Conservation (phyloP, 2,888 invertebrate genomes). For the Eurytoma californica region DNA sequence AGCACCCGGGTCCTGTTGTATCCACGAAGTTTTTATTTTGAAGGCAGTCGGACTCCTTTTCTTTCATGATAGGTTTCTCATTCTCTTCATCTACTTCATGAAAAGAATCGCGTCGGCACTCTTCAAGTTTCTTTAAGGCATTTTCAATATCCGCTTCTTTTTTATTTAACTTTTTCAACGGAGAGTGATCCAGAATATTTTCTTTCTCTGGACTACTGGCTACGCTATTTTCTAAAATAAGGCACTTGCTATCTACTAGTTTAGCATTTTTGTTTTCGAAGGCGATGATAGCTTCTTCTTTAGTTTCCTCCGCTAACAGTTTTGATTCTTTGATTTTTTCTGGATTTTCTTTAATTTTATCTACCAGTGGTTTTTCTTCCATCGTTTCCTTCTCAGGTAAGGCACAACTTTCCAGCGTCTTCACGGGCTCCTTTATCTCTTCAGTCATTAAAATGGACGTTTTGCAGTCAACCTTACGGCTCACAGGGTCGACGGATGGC, state of each 20-base stretch:
- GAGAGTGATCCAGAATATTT: constrained; percentile 19
- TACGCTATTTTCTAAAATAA: constrained; percentile 29
- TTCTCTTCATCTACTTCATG: constrained; percentile 51
- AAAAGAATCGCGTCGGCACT: constrained; percentile 56
- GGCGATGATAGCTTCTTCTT: constrained; percentile 25
- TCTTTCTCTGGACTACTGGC: constrained; percentile 17
- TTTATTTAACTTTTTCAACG: constrained; percentile 44
- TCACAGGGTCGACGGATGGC: constrained; percentile 38
- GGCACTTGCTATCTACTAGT: constrained; percentile 31
- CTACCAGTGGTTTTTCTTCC: not conserved
- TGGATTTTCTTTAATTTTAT: no score
- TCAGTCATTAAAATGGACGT: constrained; percentile 20
- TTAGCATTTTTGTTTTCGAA: constrained; percentile 43
- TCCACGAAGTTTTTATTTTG: constrained; percentile 47
- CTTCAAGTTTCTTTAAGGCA: constrained; percentile 38
- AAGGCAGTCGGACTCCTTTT: constrained; percentile 17
- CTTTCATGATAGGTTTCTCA: constrained; percentile 13
- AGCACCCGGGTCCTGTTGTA: constrained; percentile 54
- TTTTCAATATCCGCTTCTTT: constrained; percentile 41
- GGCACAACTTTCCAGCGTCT: not conserved
- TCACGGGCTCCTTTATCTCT: constrained; percentile 20
- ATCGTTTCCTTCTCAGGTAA: constrained; percentile 19
- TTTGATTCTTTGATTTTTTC: constrained; percentile 12
- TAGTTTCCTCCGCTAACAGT: not conserved
- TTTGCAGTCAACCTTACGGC: constrained; percentile 40